Conservation (phyloP, 2,888 invertebrate species). For the Trissolcus brochymenae region DNA sequence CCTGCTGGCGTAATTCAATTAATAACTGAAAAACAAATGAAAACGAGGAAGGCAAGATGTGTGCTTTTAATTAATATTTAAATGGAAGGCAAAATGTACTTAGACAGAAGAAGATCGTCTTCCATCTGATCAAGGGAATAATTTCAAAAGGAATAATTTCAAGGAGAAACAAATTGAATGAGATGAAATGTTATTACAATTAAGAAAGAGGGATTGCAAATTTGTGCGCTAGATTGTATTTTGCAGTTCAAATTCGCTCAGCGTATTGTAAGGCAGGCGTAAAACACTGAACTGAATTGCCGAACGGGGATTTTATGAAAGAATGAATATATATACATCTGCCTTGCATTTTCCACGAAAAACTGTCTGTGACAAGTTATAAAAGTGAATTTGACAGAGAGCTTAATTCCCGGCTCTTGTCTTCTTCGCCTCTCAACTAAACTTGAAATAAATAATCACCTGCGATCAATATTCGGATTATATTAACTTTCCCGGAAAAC, state of each 20-base stretch:
- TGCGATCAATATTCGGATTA: slow-evolving; percentile 30
- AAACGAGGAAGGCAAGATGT: too few species aligned
- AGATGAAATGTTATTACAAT: neutral
- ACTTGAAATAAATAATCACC: slow-evolving; percentile 15
- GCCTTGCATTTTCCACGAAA: slow-evolving; percentile 5
- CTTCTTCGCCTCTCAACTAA: slow-evolving; percentile 3
- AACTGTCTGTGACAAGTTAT: slow-evolving; percentile 16
- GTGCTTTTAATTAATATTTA: too few species aligned
- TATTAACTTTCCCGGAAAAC: neutral
- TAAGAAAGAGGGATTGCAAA: neutral
- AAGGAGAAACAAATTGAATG: too few species aligned
- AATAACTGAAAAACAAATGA: too few species aligned
- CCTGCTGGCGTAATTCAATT: too few species aligned
- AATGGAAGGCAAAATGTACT: too few species aligned
- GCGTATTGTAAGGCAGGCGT: slow-evolving; percentile 3
- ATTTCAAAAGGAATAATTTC: too few species aligned
- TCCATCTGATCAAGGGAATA: too few species aligned
- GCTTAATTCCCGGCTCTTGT: slow-evolving; percentile 4
- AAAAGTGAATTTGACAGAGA: slow-evolving; percentile 27
- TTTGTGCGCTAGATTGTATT: neutral
- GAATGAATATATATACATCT: slow-evolving; percentile 9
- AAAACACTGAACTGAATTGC: slow-evolving; percentile 1
- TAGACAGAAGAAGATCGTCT: too few species aligned
- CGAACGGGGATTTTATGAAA: neutral
- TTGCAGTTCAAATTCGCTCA: neutral